These are phyloP conservation scores for Rapana venosa DNA, from an alignment of 2,888 invertebrate genomes.

Conservation along the genomic window DNA sequence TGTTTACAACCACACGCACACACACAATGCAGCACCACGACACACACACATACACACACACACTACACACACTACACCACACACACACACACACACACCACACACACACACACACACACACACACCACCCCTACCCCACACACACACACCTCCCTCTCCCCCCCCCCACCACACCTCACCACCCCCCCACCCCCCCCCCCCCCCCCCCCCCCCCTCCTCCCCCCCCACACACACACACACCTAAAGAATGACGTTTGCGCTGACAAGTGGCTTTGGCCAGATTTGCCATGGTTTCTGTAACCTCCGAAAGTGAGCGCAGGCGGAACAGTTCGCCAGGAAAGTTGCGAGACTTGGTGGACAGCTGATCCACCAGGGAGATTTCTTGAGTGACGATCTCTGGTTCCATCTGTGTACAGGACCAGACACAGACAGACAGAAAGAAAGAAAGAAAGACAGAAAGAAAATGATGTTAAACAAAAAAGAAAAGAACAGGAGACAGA, in stretches of 20 bases:
- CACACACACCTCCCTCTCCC: neutral
- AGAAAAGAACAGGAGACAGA: too few species aligned
- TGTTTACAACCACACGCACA: constrained; percentile 1
- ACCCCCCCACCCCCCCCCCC: neutral
- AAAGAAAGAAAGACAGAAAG: neutral
- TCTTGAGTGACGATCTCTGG: constrained; percentile 76
- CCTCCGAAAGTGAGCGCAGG: constrained; percentile 55
- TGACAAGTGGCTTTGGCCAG: constrained; percentile 28
- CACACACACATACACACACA: neutral
- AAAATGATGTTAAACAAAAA: too few species aligned
- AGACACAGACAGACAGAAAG: neutral
- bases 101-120: constrained; percentile 10
- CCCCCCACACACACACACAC: neutral
- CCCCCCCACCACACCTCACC: neutral
- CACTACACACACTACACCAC: neutral
- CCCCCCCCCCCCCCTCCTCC: too few species aligned
- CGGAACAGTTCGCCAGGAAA: constrained; percentile 63
- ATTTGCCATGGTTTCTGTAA: constrained; percentile 35
- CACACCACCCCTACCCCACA: neutral
- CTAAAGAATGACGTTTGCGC: constrained; percentile 29
- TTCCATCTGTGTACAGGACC: neutral
- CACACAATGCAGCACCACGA: neutral
- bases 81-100: constrained; percentile 23
- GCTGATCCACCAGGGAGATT: constrained; percentile 59
- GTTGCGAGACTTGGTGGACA: constrained; percentile 57